A percentile compares a stretch with the other conserved stretches of the same genome.
Conservation (phyloP, 2,113 vertebrate species). For the Heptranchias perlo region DNA sequence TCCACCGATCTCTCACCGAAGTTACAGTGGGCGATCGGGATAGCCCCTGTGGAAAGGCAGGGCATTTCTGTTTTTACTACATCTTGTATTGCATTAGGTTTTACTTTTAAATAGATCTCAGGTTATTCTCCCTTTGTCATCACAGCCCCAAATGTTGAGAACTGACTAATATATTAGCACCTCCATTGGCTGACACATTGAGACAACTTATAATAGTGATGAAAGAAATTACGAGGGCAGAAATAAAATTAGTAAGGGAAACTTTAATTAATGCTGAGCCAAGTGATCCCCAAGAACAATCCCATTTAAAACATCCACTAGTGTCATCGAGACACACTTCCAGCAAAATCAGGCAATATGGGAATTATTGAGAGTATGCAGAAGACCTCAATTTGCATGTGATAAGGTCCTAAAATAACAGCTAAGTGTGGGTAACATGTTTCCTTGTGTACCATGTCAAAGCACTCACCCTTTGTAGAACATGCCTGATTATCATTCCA, state of each 20-base stretch:
- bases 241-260: neutral
- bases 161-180: neutral
- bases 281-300: no score
- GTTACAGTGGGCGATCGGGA: no score
- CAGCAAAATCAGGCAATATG: neutral
- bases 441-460: no score
- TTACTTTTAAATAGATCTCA: neutral
- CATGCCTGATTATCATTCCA: no score
- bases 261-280: neutral
- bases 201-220: neutral
- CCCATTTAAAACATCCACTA: neutral
- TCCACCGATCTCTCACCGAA: no score
- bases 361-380: neutral
- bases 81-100: neutral
- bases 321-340: neutral
- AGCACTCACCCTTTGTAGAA: no score
- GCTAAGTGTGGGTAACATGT: neutral
- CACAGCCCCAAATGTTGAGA: neutral
- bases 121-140: neutral
- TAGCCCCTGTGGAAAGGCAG: no score
- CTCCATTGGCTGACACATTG: neutral
- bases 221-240: neutral
- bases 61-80: no score
- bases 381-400: neutral
- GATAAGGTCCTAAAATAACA: neutral